A percentile compares a stretch with the other conserved stretches of the same genome.
phyloP scores from a whole-genome alignment of 2,113 vertebrate genomes.

The Panurus biarmicus region DNA sequence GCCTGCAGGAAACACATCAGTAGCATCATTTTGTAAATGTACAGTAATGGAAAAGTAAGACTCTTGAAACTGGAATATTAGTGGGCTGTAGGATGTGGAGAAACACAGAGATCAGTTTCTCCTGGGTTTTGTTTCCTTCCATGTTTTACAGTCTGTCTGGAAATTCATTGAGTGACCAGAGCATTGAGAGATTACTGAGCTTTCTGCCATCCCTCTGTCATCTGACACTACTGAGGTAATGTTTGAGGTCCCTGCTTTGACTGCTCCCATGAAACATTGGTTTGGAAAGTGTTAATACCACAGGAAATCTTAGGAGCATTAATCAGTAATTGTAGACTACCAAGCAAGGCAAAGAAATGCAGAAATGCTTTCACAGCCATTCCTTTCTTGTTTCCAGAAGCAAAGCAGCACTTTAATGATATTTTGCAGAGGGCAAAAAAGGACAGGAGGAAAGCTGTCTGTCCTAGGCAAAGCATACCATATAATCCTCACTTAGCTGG shows the following conservation, averaged over 20 bases:
- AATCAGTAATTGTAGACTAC: neutral
- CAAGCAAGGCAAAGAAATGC: neutral
- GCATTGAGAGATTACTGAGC: conserved; percentile 68
- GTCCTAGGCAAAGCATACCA: neutral
- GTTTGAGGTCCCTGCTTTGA: neutral
- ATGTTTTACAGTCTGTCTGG: conserved; percentile 74
- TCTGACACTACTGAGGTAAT: conserved; percentile 79
- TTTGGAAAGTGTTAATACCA: neutral
- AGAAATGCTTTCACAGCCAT: neutral
- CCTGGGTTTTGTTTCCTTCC: neutral
- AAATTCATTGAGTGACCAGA: conserved; percentile 62
- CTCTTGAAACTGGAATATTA: neutral
- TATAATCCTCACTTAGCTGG: neutral
- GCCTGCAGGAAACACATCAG: neutral
- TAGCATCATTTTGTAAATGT: neutral
- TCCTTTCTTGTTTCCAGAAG: neutral
- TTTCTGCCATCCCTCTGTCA: conserved; percentile 62
- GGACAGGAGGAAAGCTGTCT: neutral
- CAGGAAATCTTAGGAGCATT: neutral
- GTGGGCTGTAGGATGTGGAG: neutral
- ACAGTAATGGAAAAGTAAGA: neutral
- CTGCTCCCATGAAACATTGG: neutral
- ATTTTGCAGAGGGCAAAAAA: neutral
- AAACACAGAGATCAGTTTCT: neutral
- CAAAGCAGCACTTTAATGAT: neutral